These are phyloP conservation scores for Amaurobius ferox DNA, from an alignment of 2,888 invertebrate species.

Conservation along the genomic window DNA sequence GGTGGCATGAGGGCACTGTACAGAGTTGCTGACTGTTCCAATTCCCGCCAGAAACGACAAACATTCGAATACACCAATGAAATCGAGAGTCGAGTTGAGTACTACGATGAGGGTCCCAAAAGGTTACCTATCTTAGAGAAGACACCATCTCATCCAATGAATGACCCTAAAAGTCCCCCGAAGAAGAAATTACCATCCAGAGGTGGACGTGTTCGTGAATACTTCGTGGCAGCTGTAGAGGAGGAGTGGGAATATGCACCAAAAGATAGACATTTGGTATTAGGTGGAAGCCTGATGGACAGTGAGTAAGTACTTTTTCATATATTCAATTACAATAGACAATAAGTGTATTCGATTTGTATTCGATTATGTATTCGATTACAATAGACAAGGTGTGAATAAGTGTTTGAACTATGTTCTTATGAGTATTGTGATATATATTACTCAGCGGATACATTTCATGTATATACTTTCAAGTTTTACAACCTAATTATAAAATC, in stretches of 20 bases:
- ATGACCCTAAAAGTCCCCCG: not conserved
- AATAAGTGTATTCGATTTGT: too few species aligned
- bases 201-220: conserved; percentile 46
- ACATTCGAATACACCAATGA: conserved; percentile 28
- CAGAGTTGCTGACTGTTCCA: conserved; percentile 55
- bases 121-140: not conserved
- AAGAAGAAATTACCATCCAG: conserved; percentile 17
- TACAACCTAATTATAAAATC: too few species aligned
- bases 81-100: conserved; percentile 49
- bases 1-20: conserved; percentile 73
- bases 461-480: too few species aligned
- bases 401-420: too few species aligned
- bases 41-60: conserved; percentile 49
- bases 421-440: too few species aligned
- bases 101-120: conserved; percentile 19
- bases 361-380: too few species aligned
- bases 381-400: too few species aligned
- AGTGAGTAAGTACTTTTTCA: conserved; percentile 44
- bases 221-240: conserved; percentile 64
- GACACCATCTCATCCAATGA: not conserved
- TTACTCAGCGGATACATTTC: too few species aligned
- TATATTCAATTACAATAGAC: too few species aligned
- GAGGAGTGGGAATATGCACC: conserved; percentile 70
- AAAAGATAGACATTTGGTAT: conserved; percentile 53
- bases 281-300: conserved; percentile 65